Conservation (phyloP, 2,113 vertebrate species). For the Microtus ochrogaster region DNA sequence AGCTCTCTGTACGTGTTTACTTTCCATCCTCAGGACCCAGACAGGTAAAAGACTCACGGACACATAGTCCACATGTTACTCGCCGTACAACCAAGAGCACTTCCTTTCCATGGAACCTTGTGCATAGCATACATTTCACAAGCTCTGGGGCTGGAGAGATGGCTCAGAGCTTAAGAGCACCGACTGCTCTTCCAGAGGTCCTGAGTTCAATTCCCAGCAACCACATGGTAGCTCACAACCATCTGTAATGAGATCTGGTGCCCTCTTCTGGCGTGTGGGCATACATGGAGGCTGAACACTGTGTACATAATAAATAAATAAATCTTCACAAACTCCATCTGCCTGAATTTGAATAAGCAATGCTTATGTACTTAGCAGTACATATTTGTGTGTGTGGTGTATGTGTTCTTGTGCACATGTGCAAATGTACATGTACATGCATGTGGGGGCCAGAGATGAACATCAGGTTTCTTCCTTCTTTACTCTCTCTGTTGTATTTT, state of each 20-base stretch:
- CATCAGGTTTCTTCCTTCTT: neutral
- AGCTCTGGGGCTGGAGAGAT: neutral
- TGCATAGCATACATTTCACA: neutral
- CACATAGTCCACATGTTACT: neutral
- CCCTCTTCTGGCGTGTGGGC: no score
- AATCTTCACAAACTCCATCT: neutral
- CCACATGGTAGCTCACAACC: no score
- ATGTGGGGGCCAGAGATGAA: neutral
- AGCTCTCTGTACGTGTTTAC: neutral
- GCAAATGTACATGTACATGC: neutral
- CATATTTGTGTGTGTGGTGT: neutral
- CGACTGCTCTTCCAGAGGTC: no score
- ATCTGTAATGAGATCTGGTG: no score
- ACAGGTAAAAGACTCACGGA: neutral
- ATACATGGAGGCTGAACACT: no score
- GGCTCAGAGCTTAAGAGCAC: no score
- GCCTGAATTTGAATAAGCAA: neutral
- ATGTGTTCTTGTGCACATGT: neutral
- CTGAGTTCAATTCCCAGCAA: no score
- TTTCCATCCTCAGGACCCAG: neutral
- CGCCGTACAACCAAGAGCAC: neutral
- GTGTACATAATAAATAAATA: no score
- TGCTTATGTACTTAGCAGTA: neutral
- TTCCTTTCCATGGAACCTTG: neutral
- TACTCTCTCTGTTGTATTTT: neutral